phyloP scores from a whole-genome alignment of 2,113 vertebrate genomes.

The Pongo pygmaeus region DNA sequence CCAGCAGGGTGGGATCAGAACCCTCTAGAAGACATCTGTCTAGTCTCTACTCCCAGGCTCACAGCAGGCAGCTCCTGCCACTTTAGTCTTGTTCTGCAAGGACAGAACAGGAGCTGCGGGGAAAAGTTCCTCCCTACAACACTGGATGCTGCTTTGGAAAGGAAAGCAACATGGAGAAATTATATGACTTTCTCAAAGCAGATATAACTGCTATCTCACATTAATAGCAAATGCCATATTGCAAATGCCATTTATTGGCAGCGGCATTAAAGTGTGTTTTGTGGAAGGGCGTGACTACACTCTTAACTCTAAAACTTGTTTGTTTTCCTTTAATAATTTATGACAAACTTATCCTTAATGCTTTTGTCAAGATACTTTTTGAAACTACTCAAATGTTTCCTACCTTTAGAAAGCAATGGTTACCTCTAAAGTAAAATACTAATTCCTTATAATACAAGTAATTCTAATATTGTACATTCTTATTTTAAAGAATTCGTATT shows the following conservation, averaged over 20 bases:
- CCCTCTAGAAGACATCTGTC: background rate
- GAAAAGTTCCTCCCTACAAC: background rate
- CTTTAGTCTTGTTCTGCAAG: background rate
- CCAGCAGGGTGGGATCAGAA: background rate
- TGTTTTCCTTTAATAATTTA: constrained; percentile 1
- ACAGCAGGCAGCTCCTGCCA: background rate
- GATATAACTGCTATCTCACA: background rate
- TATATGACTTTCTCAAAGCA: background rate
- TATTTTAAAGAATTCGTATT: background rate
- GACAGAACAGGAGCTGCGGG: background rate
- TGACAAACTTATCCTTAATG: background rate
- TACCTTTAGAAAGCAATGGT: background rate
- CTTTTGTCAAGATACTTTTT: background rate
- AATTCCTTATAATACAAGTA: background rate
- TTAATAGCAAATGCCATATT: background rate
- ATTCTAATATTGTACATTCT: background rate
- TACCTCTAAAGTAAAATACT: background rate
- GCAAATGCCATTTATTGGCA: background rate
- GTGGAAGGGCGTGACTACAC: background rate
- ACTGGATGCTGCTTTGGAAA: background rate
- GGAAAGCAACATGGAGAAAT: background rate
- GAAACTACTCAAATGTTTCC: background rate
- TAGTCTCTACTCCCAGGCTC: background rate
- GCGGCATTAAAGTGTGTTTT: background rate
- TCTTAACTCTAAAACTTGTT: background rate